A percentile compares a stretch with the other conserved stretches of the same genome.
These are phyloP conservation scores for Pseudomyrmex cubaensis DNA, from an alignment of 1,140 invertebrate genomes.

Conservation along the genomic window DNA sequence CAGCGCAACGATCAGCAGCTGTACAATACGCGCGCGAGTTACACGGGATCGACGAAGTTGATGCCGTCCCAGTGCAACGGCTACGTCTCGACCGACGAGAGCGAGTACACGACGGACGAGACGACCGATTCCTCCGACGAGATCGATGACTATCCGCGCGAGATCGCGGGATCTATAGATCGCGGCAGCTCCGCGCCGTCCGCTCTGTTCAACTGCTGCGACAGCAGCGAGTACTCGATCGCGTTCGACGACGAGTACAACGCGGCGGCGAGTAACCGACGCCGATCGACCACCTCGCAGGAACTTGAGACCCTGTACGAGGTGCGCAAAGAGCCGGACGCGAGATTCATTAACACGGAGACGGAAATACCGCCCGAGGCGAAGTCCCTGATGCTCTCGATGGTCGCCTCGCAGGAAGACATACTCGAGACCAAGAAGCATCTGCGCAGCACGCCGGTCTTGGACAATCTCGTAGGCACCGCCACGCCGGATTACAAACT, in stretches of 20 bases:
- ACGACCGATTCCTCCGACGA: constrained; percentile 68
- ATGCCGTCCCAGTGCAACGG: constrained; percentile 42
- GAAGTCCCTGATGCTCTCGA: constrained; percentile 77
- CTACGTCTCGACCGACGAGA: constrained; percentile 69
- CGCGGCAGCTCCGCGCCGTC: constrained; percentile 54
- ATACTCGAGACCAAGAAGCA: constrained; percentile 78
- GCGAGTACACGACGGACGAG: constrained; percentile 62
- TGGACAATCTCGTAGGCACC: constrained; percentile 78
- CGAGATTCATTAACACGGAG: constrained; percentile 67
- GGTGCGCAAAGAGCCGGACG: constrained; percentile 46
- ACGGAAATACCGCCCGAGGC: constrained; percentile 65
- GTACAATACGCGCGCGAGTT: constrained; percentile 2
- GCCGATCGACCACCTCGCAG: constrained; percentile 63
- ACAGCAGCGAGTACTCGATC: constrained; percentile 59
- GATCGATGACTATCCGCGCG: constrained; percentile 77
- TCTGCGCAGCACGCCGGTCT: constrained; percentile 76
- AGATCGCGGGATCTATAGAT: constrained; percentile 62
- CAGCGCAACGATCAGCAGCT: constrained; percentile 9
- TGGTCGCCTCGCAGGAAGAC: constrained; percentile 78
- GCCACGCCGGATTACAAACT: constrained; percentile 72
- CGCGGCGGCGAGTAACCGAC: constrained; percentile 23
- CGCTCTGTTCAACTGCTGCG: constrained; percentile 61
- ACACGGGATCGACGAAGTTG: constrained; percentile 45
- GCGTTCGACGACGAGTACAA: constrained; percentile 39
- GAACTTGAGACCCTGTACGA: constrained; percentile 65